Conservation (phyloP, 2,797 vertebrate genomes). For the Neomorphus geoffroyi region DNA sequence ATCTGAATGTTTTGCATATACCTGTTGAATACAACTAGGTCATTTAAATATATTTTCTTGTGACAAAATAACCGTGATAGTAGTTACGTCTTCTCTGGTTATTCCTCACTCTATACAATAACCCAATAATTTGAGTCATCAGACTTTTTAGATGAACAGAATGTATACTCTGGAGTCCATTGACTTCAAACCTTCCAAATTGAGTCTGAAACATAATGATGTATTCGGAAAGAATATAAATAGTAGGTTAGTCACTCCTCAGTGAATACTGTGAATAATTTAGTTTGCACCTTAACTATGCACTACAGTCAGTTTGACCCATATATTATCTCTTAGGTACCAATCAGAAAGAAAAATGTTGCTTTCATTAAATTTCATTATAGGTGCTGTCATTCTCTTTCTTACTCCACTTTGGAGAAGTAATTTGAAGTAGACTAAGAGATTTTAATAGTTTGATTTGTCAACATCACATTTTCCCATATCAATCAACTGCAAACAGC, state of each 20-base stretch:
- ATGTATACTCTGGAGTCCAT: constrained; percentile 55
- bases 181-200: constrained; percentile 53
- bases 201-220: constrained; percentile 48
- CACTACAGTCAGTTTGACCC: constrained; percentile 48
- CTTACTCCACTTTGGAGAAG: not conserved
- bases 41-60: not conserved
- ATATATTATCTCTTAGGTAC: constrained; percentile 53
- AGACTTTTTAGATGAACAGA: constrained; percentile 4
- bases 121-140: constrained; percentile 24
- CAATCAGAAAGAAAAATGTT: constrained; percentile 34
- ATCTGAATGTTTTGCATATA: not conserved
- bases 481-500: not conserved
- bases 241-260: constrained; percentile 66
- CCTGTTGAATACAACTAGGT: not conserved
- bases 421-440: not conserved
- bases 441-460: not conserved
- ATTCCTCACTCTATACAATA: not conserved
- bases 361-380: constrained; percentile 13
- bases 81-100: not conserved
- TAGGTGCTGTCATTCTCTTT: not conserved
- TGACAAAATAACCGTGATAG: not conserved
- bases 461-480: not conserved
- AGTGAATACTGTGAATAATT: constrained; percentile 59
- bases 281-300: not conserved
- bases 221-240: constrained; percentile 61